Evolutionary conservation across 2,797 vertebrate species (phyloP), one percentile per base, ranked within the genome.

Genomic region (Bryconaethiops microstoma): DNA sequence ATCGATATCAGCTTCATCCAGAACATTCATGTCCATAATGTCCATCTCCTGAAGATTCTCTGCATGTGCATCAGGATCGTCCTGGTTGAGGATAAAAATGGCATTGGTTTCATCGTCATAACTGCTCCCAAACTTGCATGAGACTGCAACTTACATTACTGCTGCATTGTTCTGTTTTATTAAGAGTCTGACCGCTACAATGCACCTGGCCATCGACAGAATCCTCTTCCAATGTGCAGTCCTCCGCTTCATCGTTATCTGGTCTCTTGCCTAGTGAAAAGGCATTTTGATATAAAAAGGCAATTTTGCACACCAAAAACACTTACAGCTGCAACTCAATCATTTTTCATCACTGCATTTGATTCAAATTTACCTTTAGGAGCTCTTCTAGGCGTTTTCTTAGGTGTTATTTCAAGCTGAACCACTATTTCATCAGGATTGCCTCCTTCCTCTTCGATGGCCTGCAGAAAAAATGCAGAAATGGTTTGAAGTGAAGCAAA

Each of bases 361-460:
- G 0, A 23, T 5, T 0, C 14, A 25, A 0, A 54, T 55, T 80
- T 88, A 99, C 97, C 97, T 97, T 94, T 98, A n/a, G 89, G 80
- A 17, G 85, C 86, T 75, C 96, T 93, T 86, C 96, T 97, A 0
- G 95, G 80, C 0, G 89, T 76, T 87, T 94, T 98, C 91, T 95
- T 97, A 13, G 88, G 85, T 0, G 86, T 54, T 39, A 88, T 86
- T 40, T 99, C 98, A 0, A 93, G 86, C 1, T 85, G 60, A 50
- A 98, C 60, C 1, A 93, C 83, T 19, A 98, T 94, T 84, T 98
- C 96, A 72, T 97, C 97, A 2, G 97, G 95, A 88, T 98, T 95
- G 0, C 95, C 96, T 1, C 97, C 97, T 85, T 99, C 98, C 13
- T 99, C 97, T 83, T 98, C 96, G 76, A 99, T 94, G 0, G 95